Evolutionary conservation across 1,140 invertebrate species (phyloP), one percentile per base, ranked within the genome.

Genomic region (Leptinotarsa lineolata): DNA sequence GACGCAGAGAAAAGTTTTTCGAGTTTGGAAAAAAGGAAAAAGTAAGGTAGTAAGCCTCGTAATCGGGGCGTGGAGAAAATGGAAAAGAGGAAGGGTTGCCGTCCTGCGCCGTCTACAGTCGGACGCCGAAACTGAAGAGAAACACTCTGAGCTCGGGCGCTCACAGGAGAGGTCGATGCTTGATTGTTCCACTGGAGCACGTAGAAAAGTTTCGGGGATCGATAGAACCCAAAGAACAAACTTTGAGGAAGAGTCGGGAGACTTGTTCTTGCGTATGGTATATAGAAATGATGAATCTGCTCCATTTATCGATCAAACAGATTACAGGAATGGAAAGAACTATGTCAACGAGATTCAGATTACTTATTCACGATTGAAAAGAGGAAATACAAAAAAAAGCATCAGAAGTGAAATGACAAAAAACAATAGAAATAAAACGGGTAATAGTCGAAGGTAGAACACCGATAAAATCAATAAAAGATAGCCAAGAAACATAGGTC

Each of bases 11-110:
- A 54, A 54, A 54, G 48, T 54, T 69, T 66, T 39, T 46, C 22
- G 48, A 54, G 68, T 30, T 46, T 20, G 72, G 68, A 79, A 72
- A 80, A 76, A 80, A 77, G 73, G 72, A 78, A 78, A 75, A 77
- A 77, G 74, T 81, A 79, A 81, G 79, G 78, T 78, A 80, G 78
- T 79, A 79, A 79, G 78, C 79, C 78, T 79, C 74, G 74, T 77
- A 72, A 71, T 70, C 75, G 72, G 78, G 81, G 81, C 81, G 81
- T 79, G 77, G 81, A 81, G 44, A 45, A 39, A 70, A 70, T 21
- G 68, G 60, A 70, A 74, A 71, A 71, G 70, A 61, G 79, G 81
- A 81, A 81, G 80, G 80, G 80, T 80, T 79, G 69, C 71, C 30
- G 76, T 69, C 75, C 68, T 79, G 81, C 81, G 81, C 78, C 66